Percentiles rank a stretch among this genome's conserved stretches.
Evolutionary conservation across 2,888 invertebrate genomes (phyloP).

Genomic region (Hydroisotoma schaefferi): DNA sequence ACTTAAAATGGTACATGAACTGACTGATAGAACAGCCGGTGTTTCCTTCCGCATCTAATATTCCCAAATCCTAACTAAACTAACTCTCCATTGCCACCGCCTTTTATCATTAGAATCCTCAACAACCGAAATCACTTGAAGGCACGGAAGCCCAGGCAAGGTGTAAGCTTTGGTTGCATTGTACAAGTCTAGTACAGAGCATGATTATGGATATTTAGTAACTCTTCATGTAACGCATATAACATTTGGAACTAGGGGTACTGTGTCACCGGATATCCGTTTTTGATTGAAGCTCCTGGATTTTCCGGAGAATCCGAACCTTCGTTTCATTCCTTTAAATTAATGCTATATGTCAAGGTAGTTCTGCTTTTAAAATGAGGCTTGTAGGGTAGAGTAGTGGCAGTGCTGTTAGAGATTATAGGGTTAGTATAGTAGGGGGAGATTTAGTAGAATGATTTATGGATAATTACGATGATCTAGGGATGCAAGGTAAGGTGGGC

Average conservation of each 20-base stretch:
- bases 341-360: too few species aligned
- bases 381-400: too few species aligned
- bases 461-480: too few species aligned
- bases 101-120: too few species aligned
- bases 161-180: not conserved
- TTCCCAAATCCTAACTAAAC: slow-evolving; percentile 5
- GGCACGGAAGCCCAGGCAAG: slow-evolving; percentile 5
- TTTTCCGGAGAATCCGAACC: slow-evolving; percentile 8
- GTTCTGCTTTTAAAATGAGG: too few species aligned
- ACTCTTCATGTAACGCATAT: not conserved
- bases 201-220: not conserved
- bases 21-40: slow-evolving; percentile 38
- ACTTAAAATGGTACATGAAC: too few species aligned
- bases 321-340: too few species aligned
- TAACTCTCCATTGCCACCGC: too few species aligned
- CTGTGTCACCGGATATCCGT: slow-evolving; percentile 49
- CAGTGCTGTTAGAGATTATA: too few species aligned
- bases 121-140: slow-evolving; percentile 7
- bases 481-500: too few species aligned
- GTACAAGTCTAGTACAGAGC: not conserved
- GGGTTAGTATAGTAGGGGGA: too few species aligned
- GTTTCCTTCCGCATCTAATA: slow-evolving; percentile 27
- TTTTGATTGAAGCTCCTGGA: slow-evolving; percentile 47
- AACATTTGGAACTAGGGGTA: slow-evolving; percentile 14
- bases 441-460: too few species aligned